Base-by-base conservation (phyloP, 2,888 invertebrate genomes). In the Vanessa cardui region DNA sequence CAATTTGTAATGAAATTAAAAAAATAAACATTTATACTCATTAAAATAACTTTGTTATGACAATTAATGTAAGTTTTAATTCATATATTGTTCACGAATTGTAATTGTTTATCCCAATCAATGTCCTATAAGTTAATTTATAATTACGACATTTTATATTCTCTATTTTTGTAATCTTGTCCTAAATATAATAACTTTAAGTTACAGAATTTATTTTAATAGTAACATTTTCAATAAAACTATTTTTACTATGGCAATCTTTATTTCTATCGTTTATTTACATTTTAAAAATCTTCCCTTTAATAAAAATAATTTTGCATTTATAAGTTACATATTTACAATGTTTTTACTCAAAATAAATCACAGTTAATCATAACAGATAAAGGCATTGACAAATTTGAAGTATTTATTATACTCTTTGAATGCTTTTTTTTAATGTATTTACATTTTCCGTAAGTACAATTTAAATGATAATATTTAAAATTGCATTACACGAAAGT, bases 391-490 rank as follows among this genome's bases (percentile, higher is more conserved):
- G 73, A 76, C 86, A 89, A 90, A 89, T 81, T 88, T 46, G 89
- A 78, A 90, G 87, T 90, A 90, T 90, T 52, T 75, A 71, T 65
- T 76, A 90, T 91, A 91, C 89, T 91, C 86, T 91, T 90, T 85
- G 89, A 88, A 90, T 89, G 88, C 89, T 77, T 74, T 62, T 18
- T 56, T 63, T 69, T 56, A 15, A 44, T 62, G 18, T 45, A 63
- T 58, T 49, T 46, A 31, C 31, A 5, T 31, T 31, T 54, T 39
- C 12, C 31, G 52, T 54, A 54, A 54, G 31, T 54, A 54, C 52
- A 54, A 54, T 54, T 54, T 54, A 31, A 16, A n/a, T 54, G n/a
- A 31, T 16, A n/a, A 31, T 26, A 54, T 31, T 54, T 6, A 54
- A 54, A 54, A 54, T 54, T 54, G 52, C 26, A 54, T 31, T 54